A percentile compares a stretch with the other conserved stretches of the same genome.
Evolutionary conservation across 2,113 vertebrate genomes (phyloP).

Genomic region (Capreolus pygargus): DNA sequence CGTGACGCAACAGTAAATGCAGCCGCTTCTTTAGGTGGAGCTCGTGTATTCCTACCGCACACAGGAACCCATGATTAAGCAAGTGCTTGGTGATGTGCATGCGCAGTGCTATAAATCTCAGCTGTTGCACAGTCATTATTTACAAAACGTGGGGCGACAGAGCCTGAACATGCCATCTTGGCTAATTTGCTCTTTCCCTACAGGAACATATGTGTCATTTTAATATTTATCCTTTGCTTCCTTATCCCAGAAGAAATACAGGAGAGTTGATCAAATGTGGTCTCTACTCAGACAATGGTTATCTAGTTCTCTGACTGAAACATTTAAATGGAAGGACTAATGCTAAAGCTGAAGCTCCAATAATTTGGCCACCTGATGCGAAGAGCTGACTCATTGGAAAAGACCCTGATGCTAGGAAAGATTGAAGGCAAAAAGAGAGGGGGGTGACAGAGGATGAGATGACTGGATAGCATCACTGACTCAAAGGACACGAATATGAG

Average conservation of each 20-base stretch:
- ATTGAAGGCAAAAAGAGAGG: not conserved
- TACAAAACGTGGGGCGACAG: not conserved
- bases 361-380: not conserved
- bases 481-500: not conserved
- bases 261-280: not conserved
- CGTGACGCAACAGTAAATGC: not conserved
- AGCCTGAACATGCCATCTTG: not conserved
- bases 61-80: not conserved
- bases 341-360: not conserved
- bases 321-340: not conserved
- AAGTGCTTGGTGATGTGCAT: not conserved
- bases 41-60: not conserved
- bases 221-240: not conserved
- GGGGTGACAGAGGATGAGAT: not conserved
- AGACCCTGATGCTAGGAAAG: not conserved
- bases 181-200: not conserved
- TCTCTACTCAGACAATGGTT: not conserved
- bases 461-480: not conserved
- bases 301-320: not conserved
- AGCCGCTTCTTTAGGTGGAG: accelerated
- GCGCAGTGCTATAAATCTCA: not conserved
- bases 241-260: not conserved
- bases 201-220: not conserved
- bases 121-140: not conserved
- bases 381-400: not conserved